Evolutionary conservation across 2,888 invertebrate genomes (phyloP), one percentile per base, ranked within the genome.

Genomic region (Abrostola triplasia): DNA sequence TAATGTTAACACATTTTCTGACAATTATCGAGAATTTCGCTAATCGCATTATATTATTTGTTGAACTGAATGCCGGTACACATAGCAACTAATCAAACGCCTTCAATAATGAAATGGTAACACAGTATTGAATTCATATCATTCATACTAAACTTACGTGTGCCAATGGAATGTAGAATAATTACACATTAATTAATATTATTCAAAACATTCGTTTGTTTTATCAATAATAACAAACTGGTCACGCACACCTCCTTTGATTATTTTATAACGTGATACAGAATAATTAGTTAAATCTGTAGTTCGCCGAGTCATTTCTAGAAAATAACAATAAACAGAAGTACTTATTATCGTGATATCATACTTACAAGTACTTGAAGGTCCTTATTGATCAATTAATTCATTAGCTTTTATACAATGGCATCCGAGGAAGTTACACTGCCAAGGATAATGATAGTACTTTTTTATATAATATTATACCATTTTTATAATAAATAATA

Each of bases 381-480:
- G 49, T 51, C 52, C 51, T 7, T 7, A 64, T 52, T 59, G 42
- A 49, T 47, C 40, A 67, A 60, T 72, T 36, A 56, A 58, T 37
- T 71, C 40, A 64, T 59, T 44, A 13, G 36, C 10, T 6, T 41
- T 57, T 38, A 13, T 10, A 7, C 47, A 56, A 54, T 24, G 24
- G 24, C 24, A 42, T 44, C 2, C 1, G 4, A 12, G 7, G 8
- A 44, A 13, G 12, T 13, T 5, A 8, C 44, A 44, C 44, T 42
- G 24, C 24, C 24, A 24, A 24, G 24, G 24, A 24, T 24, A 4
- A 24, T 24, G 4, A 24, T 24, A 24, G 1, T 24, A 24, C 24
- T 4, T 24, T 24, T 24, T 24, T 24, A 24, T 24, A 24, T 24
- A 4, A 24, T 24, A 24, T 24, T 24, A 24, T 24, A 24, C 24